phyloP scores from a whole-genome alignment of 2,113 vertebrate species.

The Pseudorasbora parva region DNA sequence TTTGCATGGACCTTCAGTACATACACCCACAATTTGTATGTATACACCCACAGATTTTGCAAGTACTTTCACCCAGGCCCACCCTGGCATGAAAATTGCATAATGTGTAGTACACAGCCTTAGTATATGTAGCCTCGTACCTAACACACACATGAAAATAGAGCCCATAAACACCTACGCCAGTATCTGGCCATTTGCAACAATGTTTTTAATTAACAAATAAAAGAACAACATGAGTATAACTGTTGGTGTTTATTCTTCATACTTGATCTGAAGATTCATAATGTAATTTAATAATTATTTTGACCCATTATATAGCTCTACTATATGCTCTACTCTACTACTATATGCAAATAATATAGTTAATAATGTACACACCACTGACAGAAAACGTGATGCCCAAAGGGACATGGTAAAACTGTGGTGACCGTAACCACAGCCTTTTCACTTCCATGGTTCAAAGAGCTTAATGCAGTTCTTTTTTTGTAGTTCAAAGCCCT shows the following conservation, averaged over 20 bases:
- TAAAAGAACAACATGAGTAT: not conserved
- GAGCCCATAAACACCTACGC: not conserved
- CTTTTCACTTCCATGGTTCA: not conserved
- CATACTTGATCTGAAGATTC: not conserved
- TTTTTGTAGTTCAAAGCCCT: not conserved
- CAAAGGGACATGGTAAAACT: no score
- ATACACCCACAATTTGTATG: not conserved
- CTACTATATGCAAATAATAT: no score
- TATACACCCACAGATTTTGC: not conserved
- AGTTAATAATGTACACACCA: no score
- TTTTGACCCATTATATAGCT: not conserved
- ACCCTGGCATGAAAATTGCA: not conserved
- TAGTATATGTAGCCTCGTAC: not conserved
- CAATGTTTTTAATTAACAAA: not conserved
- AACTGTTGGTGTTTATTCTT: not conserved
- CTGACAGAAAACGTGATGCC: no score
- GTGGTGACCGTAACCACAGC: not conserved
- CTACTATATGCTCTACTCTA: no score
- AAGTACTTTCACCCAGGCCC: not conserved
- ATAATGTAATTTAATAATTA: not conserved
- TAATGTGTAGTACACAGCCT: not conserved
- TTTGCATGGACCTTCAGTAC: not conserved
- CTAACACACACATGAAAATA: not conserved
- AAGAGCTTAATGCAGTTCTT: not conserved
- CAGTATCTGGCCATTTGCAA: no score